These are phyloP conservation scores for Nematolebias whitei DNA, from an alignment of 2,113 vertebrate genomes.

Conservation along the genomic window DNA sequence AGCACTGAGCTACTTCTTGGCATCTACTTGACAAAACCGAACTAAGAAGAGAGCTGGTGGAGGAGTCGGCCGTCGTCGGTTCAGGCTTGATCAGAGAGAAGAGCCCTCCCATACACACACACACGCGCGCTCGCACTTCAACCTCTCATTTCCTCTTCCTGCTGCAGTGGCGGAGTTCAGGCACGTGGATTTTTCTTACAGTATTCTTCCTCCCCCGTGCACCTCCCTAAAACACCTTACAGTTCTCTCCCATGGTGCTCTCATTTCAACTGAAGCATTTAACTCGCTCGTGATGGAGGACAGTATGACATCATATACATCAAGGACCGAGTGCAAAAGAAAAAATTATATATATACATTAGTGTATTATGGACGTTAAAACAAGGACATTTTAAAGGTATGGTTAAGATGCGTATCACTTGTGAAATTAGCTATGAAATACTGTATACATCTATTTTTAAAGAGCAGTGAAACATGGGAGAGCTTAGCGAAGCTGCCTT, in stretches of 20 bases:
- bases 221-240: conserved; percentile 22
- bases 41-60: conserved; percentile 76
- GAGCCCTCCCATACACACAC: conserved; percentile 3
- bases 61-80: conserved; percentile 59
- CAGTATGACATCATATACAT: conserved; percentile 76
- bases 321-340: conserved; percentile 79
- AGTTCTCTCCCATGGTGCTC: conserved; percentile 79
- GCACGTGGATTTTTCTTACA: conserved; percentile 81
- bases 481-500: conserved; percentile 60
- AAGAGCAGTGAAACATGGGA: conserved; percentile 59
- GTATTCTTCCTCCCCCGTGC: conserved; percentile 57
- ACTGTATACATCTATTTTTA: conserved; percentile 82
- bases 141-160: conserved; percentile 27
- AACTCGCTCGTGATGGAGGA: conserved; percentile 77
- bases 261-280: conserved; percentile 88
- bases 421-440: conserved; percentile 87
- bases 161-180: conserved; percentile 70
- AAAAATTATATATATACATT: conserved; percentile 59
- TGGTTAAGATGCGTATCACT: conserved; percentile 78
- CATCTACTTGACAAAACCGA: conserved; percentile 89
- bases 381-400: conserved; percentile 77
- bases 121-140: not conserved
- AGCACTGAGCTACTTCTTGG: conserved; percentile 86
- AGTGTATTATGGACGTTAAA: conserved; percentile 80
- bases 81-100: conserved; percentile 65